Conservation (phyloP, 1,140 invertebrate species). For the Euschistus heros region DNA sequence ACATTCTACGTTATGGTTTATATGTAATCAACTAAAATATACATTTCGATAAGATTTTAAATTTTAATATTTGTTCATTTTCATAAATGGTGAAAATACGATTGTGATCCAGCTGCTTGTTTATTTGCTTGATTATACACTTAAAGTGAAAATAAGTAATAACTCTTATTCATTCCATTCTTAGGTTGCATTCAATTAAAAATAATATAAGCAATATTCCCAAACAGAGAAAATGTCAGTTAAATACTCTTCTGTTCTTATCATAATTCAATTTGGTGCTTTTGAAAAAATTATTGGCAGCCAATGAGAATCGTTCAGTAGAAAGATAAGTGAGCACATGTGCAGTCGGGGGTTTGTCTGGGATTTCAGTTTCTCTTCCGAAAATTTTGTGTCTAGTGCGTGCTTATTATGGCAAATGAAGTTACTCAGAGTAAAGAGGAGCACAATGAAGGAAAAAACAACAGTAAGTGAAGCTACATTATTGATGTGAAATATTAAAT, state of each 20-base stretch:
- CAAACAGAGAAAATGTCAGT: no score
- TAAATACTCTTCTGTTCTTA: not conserved
- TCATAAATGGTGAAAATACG: no score
- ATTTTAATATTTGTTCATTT: no score
- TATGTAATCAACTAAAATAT: no score
- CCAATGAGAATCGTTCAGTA: conserved; percentile 9
- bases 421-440: conserved; percentile 15
- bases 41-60: no score
- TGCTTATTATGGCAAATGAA: conserved; percentile 22
- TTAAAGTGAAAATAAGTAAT: no score
- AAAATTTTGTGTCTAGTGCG: not conserved
- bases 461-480: not conserved
- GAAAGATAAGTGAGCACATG: conserved; percentile 23
- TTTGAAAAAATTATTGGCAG: not conserved
- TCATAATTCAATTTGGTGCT: not conserved
- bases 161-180: no score
- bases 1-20: no score
- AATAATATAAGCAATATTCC: no score
- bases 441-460: conserved; percentile 12
- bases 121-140: no score
- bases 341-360: conserved; percentile 13
- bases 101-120: no score
- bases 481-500: not conserved
- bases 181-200: no score
- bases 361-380: conserved; percentile 9